These are phyloP conservation scores for Aphelinus atriplicis DNA, from an alignment of 1,140 invertebrate species.

Conservation along the genomic window DNA sequence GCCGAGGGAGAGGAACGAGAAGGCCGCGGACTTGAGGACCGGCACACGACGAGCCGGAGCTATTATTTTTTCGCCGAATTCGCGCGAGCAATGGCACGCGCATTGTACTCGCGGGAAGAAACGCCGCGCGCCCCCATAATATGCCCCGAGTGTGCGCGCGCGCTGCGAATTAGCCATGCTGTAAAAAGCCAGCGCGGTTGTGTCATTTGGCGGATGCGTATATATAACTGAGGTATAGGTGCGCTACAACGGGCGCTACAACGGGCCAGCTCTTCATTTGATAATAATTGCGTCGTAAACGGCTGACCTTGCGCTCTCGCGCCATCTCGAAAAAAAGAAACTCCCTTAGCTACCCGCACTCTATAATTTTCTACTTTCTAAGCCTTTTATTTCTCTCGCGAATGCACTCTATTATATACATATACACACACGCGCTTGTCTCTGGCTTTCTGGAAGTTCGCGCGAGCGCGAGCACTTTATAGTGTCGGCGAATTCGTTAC, in stretches of 20 bases:
- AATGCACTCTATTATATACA: too few species aligned
- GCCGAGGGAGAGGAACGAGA: not conserved
- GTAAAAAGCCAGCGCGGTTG: conserved; percentile 11
- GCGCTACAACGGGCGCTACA: not conserved
- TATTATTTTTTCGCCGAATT: conserved; percentile 32
- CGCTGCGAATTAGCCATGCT: conserved; percentile 1
- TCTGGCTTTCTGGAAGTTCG: too few species aligned
- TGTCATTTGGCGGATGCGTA: conserved; percentile 19
- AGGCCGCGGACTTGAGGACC: too few species aligned
- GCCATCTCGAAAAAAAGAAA: conserved; percentile 24
- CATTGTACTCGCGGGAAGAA: conserved; percentile 8
- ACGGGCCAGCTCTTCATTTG: conserved; percentile 56
- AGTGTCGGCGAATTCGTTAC: too few species aligned
- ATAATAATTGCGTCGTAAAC: conserved; percentile 60
- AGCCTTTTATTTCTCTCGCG: conserved; percentile 6
- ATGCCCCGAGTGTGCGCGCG: not conserved
- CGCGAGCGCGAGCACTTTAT: too few species aligned
- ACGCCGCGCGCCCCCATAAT: not conserved
- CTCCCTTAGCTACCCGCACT: not conserved
- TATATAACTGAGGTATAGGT: not conserved
- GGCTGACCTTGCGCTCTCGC: conserved; percentile 26
- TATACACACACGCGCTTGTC: too few species aligned
- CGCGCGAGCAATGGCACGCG: conserved; percentile 5
- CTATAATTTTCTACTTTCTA: conserved; percentile 30
- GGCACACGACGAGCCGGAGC: not conserved